These are phyloP conservation scores for Picathartes gymnocephalus DNA, from an alignment of 2,113 vertebrate species.

Conservation along the genomic window DNA sequence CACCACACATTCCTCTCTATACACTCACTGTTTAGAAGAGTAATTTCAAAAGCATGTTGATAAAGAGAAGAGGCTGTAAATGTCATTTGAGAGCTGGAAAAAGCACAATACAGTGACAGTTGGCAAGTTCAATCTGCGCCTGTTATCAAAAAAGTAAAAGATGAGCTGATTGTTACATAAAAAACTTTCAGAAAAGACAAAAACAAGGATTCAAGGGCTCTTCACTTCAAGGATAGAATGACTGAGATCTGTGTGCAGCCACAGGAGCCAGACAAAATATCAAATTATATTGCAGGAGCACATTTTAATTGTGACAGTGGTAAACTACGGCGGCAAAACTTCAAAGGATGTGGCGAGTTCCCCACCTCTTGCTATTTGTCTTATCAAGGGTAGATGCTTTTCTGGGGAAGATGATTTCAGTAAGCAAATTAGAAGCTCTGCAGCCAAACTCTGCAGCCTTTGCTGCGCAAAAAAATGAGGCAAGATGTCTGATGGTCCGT, in stretches of 20 bases:
- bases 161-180: background rate
- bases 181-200: background rate
- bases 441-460: background rate
- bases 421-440: background rate
- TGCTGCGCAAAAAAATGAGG: background rate
- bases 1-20: background rate
- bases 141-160: background rate
- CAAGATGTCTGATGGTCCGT: background rate
- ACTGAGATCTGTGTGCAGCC: background rate
- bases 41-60: background rate
- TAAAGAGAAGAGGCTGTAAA: background rate
- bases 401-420: background rate
- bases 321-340: background rate
- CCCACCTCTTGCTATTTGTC: background rate
- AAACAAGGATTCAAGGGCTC: background rate
- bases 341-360: background rate
- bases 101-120: background rate
- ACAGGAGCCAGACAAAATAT: background rate
- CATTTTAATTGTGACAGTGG: background rate
- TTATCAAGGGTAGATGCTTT: background rate
- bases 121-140: background rate
- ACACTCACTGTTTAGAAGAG: background rate
- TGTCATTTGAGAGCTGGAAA: background rate
- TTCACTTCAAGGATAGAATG: background rate
- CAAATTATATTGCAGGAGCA: background rate